Base-by-base conservation (phyloP, 2,888 invertebrate genomes). In the Diarsia rubi region DNA sequence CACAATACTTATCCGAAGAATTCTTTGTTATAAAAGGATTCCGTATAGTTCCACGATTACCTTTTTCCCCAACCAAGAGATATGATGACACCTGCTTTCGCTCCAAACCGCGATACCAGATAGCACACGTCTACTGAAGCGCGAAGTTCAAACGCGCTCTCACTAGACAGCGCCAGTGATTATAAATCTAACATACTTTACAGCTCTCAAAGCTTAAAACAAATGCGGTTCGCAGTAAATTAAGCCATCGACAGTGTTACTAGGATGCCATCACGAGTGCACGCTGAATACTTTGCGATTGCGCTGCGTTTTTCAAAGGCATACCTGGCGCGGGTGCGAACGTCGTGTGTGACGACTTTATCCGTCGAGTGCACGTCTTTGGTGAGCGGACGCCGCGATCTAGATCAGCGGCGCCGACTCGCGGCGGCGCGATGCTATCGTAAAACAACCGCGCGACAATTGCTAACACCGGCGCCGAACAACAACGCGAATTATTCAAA, bases 271-370 rank as follows among this genome's bases (percentile, higher is more conserved):
- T 93, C 94, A 93, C 94, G 94, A 92, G 90, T 89, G 88, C 79
- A 87, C 86, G 79, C 84, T 88, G 91, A 90, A 91, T 90, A 89
- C 87, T 90, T 90, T 86, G 85, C 87, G 86, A 86, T 87, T 87
- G 83, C 88, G 90, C 90, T 90, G 90, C 87, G 91, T 92, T 92
- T 92, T 90, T 95, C 95, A 95, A 95, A 96, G 95, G 93, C 93
- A 94, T 94, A 92, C 93, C 93, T 93, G 88, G 90, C 88, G 88
- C 90, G 93, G 91, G 91, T 89, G 91, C 92, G 90, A 91, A 89
- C 91, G 93, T 92, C 92, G 91, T 90, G 93, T 88, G 90, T 93
- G 95, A 95, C 89, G 95, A 94, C 96, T 96, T 95, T 96, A 96
- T 96, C 95, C 96, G 89, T 91, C 91, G 92, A 90, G 92, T 91